Conservation (phyloP, 2,888 invertebrate species). For the Macrophya alboannulata region DNA sequence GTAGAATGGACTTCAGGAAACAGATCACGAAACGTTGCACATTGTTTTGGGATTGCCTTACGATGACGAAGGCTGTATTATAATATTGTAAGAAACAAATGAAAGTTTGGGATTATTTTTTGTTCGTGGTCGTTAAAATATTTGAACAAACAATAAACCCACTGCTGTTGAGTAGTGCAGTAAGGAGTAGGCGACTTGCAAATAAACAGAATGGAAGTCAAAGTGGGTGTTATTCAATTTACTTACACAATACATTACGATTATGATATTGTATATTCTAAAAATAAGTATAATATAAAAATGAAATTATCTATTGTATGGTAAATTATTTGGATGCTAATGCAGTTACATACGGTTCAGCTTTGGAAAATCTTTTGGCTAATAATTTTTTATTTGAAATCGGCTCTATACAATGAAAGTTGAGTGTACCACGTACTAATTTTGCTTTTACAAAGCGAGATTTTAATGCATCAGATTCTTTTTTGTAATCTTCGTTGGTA, state of each 20-base stretch:
- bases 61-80: background rate
- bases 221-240: background rate
- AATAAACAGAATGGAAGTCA: background rate
- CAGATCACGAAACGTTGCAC: background rate
- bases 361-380: slow-evolving; percentile 13
- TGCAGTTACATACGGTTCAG: slow-evolving; percentile 6
- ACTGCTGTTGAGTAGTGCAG: too few species aligned
- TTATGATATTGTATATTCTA: background rate
- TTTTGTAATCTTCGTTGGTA: slow-evolving; percentile 4
- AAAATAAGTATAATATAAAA: slow-evolving; percentile 20
- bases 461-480: too few species aligned
- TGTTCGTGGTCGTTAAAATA: too few species aligned
- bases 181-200: too few species aligned
- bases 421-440: too few species aligned
- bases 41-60: background rate
- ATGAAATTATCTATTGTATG: background rate
- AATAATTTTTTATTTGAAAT: background rate
- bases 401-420: too few species aligned
- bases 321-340: slow-evolving; percentile 14
- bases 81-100: too few species aligned
- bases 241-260: slow-evolving; percentile 13
- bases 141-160: too few species aligned
- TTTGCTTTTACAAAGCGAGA: too few species aligned
- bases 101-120: too few species aligned
- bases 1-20: background rate